phyloP scores from a whole-genome alignment of 2,888 invertebrate genomes.

The Napeogenes inachia region DNA sequence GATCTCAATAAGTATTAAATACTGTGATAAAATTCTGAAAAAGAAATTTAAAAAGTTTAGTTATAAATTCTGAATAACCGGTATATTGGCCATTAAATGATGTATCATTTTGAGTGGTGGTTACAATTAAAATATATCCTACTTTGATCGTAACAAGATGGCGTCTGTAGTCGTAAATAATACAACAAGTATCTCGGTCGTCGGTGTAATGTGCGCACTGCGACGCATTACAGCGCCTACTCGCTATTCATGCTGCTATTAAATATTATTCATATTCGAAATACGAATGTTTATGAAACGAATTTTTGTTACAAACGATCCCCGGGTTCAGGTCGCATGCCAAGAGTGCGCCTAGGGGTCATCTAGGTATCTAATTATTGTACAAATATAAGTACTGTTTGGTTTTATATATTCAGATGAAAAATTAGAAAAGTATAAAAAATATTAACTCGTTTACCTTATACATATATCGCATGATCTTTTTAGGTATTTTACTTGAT shows the following conservation, averaged over 20 bases:
- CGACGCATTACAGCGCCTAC: constrained; percentile 59
- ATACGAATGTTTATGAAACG: constrained; percentile 27
- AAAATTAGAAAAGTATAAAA: no score
- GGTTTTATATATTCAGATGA: background rate
- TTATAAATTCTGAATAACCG: no score
- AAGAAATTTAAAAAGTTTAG: no score
- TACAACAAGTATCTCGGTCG: constrained; percentile 38
- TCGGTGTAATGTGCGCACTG: constrained; percentile 41
- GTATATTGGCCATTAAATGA: no score
- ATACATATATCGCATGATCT: no score
- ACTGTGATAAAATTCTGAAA: background rate
- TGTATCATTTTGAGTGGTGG: no score
- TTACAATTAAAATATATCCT: background rate
- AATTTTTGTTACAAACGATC: constrained; percentile 26
- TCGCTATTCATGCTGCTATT: constrained; percentile 54
- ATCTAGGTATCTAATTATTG: background rate
- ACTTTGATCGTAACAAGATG: constrained; percentile 3
- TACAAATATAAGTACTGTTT: no score
- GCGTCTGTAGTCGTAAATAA: constrained; percentile 42
- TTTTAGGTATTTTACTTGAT: no score
- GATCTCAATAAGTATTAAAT: no score
- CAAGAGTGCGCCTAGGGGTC: constrained; percentile 6
- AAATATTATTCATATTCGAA: constrained; percentile 40
- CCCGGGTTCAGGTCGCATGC: constrained; percentile 11
- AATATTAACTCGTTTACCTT: no score